These are phyloP conservation scores for Bufotes viridis DNA, from an alignment of 2,797 vertebrate genomes.

Conservation along the genomic window DNA sequence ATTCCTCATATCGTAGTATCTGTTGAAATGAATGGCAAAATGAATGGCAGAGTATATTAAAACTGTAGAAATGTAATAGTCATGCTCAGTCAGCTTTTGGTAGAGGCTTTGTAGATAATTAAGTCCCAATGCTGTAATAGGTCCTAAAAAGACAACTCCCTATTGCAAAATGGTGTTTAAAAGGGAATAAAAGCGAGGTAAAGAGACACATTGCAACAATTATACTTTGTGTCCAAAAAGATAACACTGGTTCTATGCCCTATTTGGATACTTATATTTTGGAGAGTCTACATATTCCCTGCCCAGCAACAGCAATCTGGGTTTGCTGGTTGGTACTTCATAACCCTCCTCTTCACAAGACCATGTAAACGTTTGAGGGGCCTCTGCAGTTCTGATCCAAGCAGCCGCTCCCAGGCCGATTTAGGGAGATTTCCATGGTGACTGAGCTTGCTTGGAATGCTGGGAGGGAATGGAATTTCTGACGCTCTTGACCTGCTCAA, in stretches of 20 bases:
- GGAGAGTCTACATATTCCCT: not conserved
- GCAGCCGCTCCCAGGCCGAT: constrained; percentile 44
- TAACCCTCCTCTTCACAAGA: constrained; percentile 13
- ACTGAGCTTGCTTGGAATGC: constrained; percentile 45
- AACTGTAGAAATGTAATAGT: not conserved
- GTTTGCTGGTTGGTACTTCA: constrained; percentile 12
- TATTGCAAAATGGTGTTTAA: not conserved
- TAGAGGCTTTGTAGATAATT: not conserved
- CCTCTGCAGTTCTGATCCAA: constrained; percentile 23
- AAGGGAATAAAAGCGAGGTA: not conserved
- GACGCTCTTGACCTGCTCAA: constrained; percentile 27
- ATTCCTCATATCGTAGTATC: no score
- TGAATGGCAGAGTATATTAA: no score
- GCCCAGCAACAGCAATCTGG: constrained; percentile 4
- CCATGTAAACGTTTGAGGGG: constrained; percentile 13
- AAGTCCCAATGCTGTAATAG: not conserved
- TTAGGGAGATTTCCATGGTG: constrained; percentile 37
- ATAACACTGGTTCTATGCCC: constrained; percentile 1
- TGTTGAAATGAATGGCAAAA: no score
- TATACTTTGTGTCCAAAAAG: not conserved
- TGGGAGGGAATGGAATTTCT: constrained; percentile 49
- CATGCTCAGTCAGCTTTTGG: not conserved
- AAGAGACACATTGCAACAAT: not conserved
- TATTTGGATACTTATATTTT: constrained; percentile 2
- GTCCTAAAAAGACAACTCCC: not conserved